Conservation (phyloP, 2,888 invertebrate genomes). For the Athrips mouffetella region DNA sequence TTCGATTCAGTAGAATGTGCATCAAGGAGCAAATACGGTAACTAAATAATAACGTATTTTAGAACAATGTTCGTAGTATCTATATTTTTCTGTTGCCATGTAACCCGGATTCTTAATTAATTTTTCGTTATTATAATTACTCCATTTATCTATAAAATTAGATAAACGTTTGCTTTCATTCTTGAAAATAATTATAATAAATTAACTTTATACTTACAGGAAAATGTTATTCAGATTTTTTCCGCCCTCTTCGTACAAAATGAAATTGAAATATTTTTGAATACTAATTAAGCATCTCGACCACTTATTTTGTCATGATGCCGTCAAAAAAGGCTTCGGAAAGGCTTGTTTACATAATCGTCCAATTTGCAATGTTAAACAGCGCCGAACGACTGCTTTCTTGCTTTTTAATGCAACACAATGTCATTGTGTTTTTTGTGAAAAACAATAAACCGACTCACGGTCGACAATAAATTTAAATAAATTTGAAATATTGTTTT, state of each 20-base stretch:
- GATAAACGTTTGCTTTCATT: slow-evolving; percentile 17
- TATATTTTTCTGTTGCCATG: no score
- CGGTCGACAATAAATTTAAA: slow-evolving; percentile 43
- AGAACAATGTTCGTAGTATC: no score
- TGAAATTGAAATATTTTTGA: slow-evolving; percentile 59
- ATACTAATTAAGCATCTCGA: slow-evolving; percentile 51
- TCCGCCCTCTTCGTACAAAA: slow-evolving; percentile 21
- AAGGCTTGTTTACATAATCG: slow-evolving; percentile 72
- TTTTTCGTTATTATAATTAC: not conserved
- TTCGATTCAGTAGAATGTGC: no score
- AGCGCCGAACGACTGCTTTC: slow-evolving; percentile 54
- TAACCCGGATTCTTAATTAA: no score
- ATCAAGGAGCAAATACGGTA: no score
- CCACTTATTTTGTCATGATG: slow-evolving; percentile 47
- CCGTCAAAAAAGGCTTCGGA: slow-evolving; percentile 58
- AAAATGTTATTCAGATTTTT: slow-evolving; percentile 10
- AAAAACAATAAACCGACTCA: slow-evolving; percentile 33
- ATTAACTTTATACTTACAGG: slow-evolving; percentile 1
- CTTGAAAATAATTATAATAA: not conserved
- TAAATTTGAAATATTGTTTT: slow-evolving; percentile 32
- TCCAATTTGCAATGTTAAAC: slow-evolving; percentile 75
- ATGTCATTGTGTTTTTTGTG: slow-evolving; percentile 37
- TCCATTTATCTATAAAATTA: not conserved
- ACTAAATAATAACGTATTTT: no score
- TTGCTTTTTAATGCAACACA: slow-evolving; percentile 50